A percentile compares a stretch with the other conserved stretches of the same genome.
These are phyloP conservation scores for Ctenopoma kingsleyae DNA, from an alignment of 2,797 vertebrate species.

Conservation along the genomic window DNA sequence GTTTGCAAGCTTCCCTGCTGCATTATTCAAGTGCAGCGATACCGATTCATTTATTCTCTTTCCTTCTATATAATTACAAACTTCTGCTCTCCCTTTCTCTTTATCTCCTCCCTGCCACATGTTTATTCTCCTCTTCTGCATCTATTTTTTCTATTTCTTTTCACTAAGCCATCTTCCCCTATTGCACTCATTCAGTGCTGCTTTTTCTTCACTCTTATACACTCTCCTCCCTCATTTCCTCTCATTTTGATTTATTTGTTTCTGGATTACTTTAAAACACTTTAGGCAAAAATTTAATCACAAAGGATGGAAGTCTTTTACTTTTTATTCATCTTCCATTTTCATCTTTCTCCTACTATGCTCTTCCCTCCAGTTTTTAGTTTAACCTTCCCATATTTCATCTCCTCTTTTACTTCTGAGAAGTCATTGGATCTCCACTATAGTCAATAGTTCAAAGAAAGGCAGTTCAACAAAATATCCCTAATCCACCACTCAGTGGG, in stretches of 20 bases:
- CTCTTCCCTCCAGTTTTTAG: slow-evolving; percentile 11
- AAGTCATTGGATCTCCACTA: slow-evolving; percentile 28
- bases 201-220: slow-evolving; percentile 24
- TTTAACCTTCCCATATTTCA: slow-evolving; percentile 30
- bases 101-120: slow-evolving; percentile 44
- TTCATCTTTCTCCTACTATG: slow-evolving; percentile 5
- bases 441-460: slow-evolving; percentile 55
- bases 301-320: neutral
- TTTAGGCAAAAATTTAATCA: slow-evolving; percentile 41
- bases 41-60: slow-evolving; percentile 75
- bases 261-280: slow-evolving; percentile 35
- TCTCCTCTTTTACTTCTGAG: slow-evolving; percentile 2
- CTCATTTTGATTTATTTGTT: slow-evolving; percentile 38
- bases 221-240: slow-evolving; percentile 23
- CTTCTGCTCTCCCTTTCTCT: slow-evolving; percentile 42
- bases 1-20: slow-evolving; percentile 43
- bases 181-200: neutral
- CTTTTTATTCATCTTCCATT: slow-evolving; percentile 10
- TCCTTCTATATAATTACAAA: slow-evolving; percentile 73
- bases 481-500: slow-evolving; percentile 47
- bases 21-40: slow-evolving; percentile 68
- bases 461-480: slow-evolving; percentile 45
- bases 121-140: slow-evolving; percentile 12
- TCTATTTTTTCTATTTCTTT: slow-evolving; percentile 6
- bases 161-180: slow-evolving; percentile 26